phyloP scores from a whole-genome alignment of 2,797 vertebrate genomes.

The Rallus crepitans region DNA sequence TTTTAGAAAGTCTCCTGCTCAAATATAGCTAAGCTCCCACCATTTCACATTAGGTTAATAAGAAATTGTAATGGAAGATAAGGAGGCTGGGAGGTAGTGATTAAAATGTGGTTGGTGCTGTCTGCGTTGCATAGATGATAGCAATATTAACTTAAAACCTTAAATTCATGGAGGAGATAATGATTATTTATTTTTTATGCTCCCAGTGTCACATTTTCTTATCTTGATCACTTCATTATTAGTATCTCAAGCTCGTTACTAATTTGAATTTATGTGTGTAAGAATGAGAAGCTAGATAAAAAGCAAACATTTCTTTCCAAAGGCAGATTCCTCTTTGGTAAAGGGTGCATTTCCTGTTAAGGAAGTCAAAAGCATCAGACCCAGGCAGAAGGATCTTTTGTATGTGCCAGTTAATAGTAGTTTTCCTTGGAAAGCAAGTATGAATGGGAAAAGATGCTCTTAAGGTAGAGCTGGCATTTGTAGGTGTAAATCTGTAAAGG shows the following conservation, averaged over 20 bases:
- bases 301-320: background rate
- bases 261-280: background rate
- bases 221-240: background rate
- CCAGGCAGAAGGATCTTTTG: background rate
- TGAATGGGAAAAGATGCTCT: background rate
- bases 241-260: background rate
- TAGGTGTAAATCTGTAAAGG: background rate
- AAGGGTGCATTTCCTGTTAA: background rate
- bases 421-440: background rate
- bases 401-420: background rate
- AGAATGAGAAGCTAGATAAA: background rate
- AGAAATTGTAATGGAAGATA: background rate
- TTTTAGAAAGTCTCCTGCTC: background rate
- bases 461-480: background rate
- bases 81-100: background rate
- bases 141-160: background rate
- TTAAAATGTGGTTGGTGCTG: background rate
- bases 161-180: background rate
- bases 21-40: background rate
- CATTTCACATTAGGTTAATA: background rate
- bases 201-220: background rate
- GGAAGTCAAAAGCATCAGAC: background rate
- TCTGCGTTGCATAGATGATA: background rate
- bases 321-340: background rate
- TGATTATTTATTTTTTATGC: background rate